Evolutionary conservation across 2,888 invertebrate genomes (phyloP).

Genomic region (Leucania comma): DNA sequence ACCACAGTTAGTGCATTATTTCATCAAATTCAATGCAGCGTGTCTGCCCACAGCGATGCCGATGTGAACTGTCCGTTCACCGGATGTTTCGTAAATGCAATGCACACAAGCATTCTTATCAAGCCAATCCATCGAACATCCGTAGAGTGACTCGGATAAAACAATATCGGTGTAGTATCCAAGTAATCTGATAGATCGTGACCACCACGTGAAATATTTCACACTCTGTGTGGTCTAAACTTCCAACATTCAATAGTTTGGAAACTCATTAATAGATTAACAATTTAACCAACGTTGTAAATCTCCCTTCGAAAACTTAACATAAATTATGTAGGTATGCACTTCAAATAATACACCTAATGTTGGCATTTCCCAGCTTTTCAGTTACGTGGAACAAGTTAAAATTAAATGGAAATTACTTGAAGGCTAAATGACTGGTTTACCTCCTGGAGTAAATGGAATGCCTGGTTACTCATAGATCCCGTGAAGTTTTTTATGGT

Average conservation of each 20-base stretch:
- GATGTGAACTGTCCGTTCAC: conserved; percentile 63
- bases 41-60: conserved; percentile 62
- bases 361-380: conserved; percentile 33
- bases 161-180: conserved; percentile 69
- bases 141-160: conserved; percentile 66
- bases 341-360: conserved; percentile 40
- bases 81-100: conserved; percentile 68
- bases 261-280: conserved; percentile 63
- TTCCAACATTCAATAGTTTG: conserved; percentile 49
- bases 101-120: conserved; percentile 65
- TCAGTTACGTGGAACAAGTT: conserved; percentile 38
- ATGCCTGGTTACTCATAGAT: conserved; percentile 32
- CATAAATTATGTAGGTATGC: conserved; percentile 59
- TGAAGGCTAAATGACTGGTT: conserved; percentile 34
- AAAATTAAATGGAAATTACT: conserved; percentile 37
- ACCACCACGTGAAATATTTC: conserved; percentile 71
- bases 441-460: conserved; percentile 20
- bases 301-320: conserved; percentile 51
- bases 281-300: conserved; percentile 60
- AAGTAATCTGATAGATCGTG: conserved; percentile 69
- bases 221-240: conserved; percentile 71
- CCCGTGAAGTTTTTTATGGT: conserved; percentile 39
- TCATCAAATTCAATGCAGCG: conserved; percentile 64
- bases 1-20: conserved; percentile 63
- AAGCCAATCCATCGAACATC: conserved; percentile 62